Evolutionary conservation across 2,797 vertebrate species (phyloP).

Genomic region (Rhinogobio ventralis): DNA sequence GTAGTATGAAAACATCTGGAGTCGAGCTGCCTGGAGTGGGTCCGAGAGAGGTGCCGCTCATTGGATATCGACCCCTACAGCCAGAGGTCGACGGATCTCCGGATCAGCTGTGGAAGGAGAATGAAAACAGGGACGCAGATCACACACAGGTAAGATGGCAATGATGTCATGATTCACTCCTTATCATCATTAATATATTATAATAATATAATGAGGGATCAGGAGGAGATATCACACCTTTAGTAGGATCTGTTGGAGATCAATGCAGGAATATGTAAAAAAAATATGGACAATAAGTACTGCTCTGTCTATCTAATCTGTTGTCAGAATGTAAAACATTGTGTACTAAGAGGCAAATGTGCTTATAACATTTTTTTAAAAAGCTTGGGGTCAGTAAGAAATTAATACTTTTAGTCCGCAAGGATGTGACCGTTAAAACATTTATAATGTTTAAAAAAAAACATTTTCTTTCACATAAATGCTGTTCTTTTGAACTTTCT

Average conservation of each 20-base stretch:
- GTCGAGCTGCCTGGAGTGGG: slow-evolving; percentile 80
- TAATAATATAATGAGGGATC: slow-evolving; percentile 62
- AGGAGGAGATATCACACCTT: slow-evolving; percentile 64
- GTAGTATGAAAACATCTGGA: slow-evolving; percentile 74
- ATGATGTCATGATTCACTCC: background rate
- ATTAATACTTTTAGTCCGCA: background rate
- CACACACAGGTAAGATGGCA: slow-evolving; percentile 71
- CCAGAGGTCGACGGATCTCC: slow-evolving; percentile 62
- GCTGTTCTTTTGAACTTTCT: background rate
- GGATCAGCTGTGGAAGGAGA: slow-evolving; percentile 61
- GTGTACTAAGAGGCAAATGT: background rate
- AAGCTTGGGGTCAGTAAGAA: background rate
- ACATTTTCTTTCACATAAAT: background rate
- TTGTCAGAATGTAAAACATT: background rate
- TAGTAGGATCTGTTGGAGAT: slow-evolving; percentile 64
- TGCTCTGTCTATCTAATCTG: background rate
- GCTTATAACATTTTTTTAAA: background rate
- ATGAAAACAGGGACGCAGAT: slow-evolving; percentile 56
- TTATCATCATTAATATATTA: background rate
- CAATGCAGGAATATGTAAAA: background rate
- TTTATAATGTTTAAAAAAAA: background rate
- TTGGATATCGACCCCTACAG: slow-evolving; percentile 77
- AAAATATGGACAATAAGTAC: background rate
- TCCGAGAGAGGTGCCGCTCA: slow-evolving; percentile 76
- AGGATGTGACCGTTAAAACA: no score